A percentile compares a stretch with the other conserved stretches of the same genome.
phyloP scores from a whole-genome alignment of 2,797 vertebrate species.

The Schizothorax lantsangensis region DNA sequence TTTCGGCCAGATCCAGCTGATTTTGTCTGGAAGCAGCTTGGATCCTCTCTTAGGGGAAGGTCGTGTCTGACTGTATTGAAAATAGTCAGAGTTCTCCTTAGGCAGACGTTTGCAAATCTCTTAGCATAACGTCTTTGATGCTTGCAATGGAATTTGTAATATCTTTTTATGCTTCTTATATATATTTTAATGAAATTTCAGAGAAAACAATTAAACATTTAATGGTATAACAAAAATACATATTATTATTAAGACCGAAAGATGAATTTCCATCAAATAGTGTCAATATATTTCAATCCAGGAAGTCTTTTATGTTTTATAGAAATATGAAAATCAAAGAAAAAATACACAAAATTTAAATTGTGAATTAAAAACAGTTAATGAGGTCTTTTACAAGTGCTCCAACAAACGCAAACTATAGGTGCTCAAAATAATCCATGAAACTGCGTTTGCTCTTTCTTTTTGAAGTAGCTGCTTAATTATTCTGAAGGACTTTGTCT shows the following conservation, averaged over 20 bases:
- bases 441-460: constrained; percentile 24
- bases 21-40: constrained; percentile 14
- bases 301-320: not conserved
- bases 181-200: not conserved
- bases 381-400: not conserved
- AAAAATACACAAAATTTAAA: not conserved
- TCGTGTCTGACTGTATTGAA: constrained; percentile 22
- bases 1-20: constrained; percentile 46
- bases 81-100: constrained; percentile 24
- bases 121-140: not conserved
- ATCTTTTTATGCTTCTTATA: not conserved
- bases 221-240: not conserved
- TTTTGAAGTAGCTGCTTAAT: constrained; percentile 39
- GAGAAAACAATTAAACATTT: not conserved
- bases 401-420: not conserved
- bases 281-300: not conserved
- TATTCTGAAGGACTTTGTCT: constrained; percentile 39
- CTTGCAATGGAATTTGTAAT: not conserved
- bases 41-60: constrained; percentile 45
- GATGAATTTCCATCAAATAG: not conserved
- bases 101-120: constrained; percentile 10
- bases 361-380: not conserved
- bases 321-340: not conserved
- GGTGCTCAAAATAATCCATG: not conserved
- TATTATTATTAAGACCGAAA: not conserved